These are phyloP conservation scores for Allophyes oxyacanthae DNA, from an alignment of 2,888 invertebrate genomes.

Conservation along the genomic window DNA sequence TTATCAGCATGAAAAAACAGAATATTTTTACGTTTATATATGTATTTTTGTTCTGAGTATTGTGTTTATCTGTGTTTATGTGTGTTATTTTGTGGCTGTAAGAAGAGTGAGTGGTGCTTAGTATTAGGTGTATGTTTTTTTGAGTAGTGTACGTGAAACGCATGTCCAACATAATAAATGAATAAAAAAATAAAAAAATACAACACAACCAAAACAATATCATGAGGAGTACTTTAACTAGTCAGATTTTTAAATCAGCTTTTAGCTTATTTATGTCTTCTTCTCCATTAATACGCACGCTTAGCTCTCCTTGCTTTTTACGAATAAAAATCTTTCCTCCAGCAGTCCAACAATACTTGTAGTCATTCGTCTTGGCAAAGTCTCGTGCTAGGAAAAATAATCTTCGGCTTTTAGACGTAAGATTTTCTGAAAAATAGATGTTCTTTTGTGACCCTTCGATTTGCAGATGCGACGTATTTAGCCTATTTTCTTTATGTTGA, in stretches of 20 bases:
- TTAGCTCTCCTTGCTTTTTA: background rate
- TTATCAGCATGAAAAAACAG: no score
- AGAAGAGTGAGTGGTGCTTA: no score
- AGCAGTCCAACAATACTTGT: background rate
- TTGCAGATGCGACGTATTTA: background rate
- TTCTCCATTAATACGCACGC: background rate
- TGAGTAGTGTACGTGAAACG: background rate
- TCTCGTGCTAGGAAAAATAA: constrained; percentile 1
- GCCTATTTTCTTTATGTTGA: no score
- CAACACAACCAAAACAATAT: no score
- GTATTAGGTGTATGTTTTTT: no score
- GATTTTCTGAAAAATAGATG: background rate
- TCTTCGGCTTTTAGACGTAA: background rate
- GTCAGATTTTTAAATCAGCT: background rate
- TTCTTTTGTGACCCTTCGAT: background rate
- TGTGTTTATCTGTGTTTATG: background rate
- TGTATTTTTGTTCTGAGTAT: background rate
- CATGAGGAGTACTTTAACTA: no score
- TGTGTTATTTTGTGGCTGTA: background rate
- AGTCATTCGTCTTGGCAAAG: background rate
- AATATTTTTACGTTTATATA: no score
- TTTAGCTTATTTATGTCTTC: background rate
- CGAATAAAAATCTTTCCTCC: background rate
- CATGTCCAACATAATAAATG: no score
- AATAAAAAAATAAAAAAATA: no score